These are phyloP conservation scores for Formica exsecta DNA, from an alignment of 1,140 invertebrate species.

Conservation along the genomic window DNA sequence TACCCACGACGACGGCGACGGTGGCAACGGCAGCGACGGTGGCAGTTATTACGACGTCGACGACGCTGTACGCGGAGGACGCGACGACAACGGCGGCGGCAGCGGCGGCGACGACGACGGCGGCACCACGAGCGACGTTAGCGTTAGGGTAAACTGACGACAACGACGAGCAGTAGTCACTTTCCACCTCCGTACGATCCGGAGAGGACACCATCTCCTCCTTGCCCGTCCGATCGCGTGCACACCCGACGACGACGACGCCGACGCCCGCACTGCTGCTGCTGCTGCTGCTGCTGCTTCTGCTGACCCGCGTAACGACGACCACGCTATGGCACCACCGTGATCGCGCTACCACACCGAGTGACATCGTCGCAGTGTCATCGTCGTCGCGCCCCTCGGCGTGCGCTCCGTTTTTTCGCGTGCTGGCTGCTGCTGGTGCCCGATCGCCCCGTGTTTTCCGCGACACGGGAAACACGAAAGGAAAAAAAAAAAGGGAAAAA, in stretches of 20 bases:
- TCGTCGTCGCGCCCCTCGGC: conserved; percentile 68
- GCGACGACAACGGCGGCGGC: neutral
- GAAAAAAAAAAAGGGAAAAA: conserved; percentile 36
- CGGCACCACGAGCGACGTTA: conserved; percentile 16
- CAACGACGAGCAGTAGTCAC: conserved; percentile 57
- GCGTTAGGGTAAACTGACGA: conserved; percentile 29
- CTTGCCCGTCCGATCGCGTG: conserved; percentile 72
- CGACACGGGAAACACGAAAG: conserved; percentile 30
- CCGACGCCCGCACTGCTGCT: conserved; percentile 70
- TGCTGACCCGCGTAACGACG: conserved; percentile 54
- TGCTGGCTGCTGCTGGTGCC: conserved; percentile 16
- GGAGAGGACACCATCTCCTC: conserved; percentile 73
- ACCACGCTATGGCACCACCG: conserved; percentile 60
- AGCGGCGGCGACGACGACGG: neutral
- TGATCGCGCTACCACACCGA: conserved; percentile 70
- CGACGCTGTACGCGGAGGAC: neutral
- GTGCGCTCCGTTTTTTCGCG: conserved; percentile 46
- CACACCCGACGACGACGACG: conserved; percentile 72
- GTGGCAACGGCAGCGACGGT: neutral
- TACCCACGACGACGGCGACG: neutral
- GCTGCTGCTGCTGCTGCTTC: neutral
- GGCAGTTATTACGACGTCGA: neutral
- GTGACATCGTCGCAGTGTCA: conserved; percentile 74
- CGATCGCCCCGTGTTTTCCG: conserved; percentile 42
- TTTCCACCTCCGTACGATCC: conserved; percentile 65